These are phyloP conservation scores for Thelaira solivaga DNA, from an alignment of 2,888 invertebrate species.

Conservation along the genomic window DNA sequence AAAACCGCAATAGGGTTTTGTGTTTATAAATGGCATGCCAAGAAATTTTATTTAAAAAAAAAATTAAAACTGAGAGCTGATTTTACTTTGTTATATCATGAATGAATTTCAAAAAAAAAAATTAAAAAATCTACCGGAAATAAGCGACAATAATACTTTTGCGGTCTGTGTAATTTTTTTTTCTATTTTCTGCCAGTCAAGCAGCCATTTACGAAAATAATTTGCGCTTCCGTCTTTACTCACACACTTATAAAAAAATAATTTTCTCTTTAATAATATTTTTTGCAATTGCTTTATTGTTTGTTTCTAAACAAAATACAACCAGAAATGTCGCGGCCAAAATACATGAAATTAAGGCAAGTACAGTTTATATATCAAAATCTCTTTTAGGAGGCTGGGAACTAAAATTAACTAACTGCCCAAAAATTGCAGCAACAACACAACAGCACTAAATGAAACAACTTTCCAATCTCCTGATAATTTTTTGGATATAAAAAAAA, in stretches of 20 bases:
- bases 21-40: neutral
- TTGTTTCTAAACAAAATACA: too few relatives aligned
- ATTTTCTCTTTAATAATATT: neutral
- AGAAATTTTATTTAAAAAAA: neutral
- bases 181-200: neutral
- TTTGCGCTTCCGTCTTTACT: constrained; percentile 36
- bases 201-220: constrained; percentile 18
- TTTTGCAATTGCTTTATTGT: too few relatives aligned
- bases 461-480: too few relatives aligned
- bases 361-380: too few relatives aligned
- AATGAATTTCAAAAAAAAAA: constrained; percentile 29
- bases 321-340: neutral
- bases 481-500: too few relatives aligned
- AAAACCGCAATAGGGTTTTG: constrained; percentile 8
- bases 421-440: too few relatives aligned
- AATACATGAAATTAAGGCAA: too few relatives aligned
- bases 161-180: neutral
- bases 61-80: neutral
- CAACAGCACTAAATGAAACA: too few relatives aligned
- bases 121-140: constrained; percentile 50
- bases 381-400: too few relatives aligned
- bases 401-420: too few relatives aligned
- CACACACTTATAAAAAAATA: neutral
- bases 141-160: constrained; percentile 32
- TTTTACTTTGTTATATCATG: constrained; percentile 13